Evolutionary conservation across 1,140 invertebrate species (phyloP).

Genomic region (Diorhabda elongata): DNA sequence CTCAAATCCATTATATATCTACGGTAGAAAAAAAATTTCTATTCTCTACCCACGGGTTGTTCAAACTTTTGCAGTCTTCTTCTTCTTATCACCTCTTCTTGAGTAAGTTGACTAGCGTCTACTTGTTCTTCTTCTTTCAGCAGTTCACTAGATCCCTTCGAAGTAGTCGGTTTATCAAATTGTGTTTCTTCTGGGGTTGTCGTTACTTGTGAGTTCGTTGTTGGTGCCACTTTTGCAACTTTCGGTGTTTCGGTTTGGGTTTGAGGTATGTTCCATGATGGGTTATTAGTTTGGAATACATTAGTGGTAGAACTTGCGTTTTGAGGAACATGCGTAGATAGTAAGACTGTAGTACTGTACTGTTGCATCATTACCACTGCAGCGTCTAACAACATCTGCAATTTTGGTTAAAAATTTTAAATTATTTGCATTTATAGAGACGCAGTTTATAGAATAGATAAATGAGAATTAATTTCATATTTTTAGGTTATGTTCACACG

Average conservation of each 20-base stretch:
- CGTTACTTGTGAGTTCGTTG: neutral
- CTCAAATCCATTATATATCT: no score
- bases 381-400: constrained; percentile 72
- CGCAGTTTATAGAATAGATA: no score
- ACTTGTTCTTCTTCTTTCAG: neutral
- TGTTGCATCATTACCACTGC: constrained; percentile 86
- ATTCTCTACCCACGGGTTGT: neutral
- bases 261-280: neutral
- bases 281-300: neutral
- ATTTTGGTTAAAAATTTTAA: neutral
- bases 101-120: neutral
- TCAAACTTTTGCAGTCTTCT: constrained; percentile 16
- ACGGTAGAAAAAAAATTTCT: neutral
- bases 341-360: constrained; percentile 64
- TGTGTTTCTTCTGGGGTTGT: no score
- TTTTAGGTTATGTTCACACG: no score
- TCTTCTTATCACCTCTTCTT: constrained; percentile 13
- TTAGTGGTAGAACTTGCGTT: neutral
- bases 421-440: no score
- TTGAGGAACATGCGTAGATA: constrained; percentile 31
- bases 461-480: no score
- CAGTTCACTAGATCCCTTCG: neutral
- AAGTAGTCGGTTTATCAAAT: constrained; percentile 8
- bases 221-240: constrained; percentile 10
- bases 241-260: neutral